A percentile compares a stretch with the other conserved stretches of the same genome.
Evolutionary conservation across 2,113 vertebrate species (phyloP).

Genomic region (Manacus vitellinus): DNA sequence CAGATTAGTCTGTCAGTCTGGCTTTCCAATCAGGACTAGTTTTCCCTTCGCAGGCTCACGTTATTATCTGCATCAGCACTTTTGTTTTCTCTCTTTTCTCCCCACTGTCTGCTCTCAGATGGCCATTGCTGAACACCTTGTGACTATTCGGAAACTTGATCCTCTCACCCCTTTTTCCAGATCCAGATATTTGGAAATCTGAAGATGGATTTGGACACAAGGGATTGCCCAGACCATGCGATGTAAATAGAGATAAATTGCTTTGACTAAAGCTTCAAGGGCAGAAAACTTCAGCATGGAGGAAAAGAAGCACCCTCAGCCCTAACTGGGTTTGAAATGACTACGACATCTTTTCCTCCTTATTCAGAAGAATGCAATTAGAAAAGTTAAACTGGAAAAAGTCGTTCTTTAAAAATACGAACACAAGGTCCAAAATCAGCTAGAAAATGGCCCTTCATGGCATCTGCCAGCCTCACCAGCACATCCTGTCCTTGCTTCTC

Average conservation of each 20-base stretch:
- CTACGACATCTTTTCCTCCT: neutral
- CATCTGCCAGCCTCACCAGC: slow-evolving; percentile 55
- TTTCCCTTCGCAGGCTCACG: neutral
- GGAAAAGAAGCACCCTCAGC: neutral
- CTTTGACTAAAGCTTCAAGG: neutral
- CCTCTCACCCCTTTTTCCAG: neutral
- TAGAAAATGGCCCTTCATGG: neutral
- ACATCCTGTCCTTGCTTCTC: slow-evolving; percentile 58
- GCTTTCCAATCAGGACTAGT: neutral
- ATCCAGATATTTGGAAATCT: neutral
- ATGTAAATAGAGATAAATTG: neutral
- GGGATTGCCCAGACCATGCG: neutral
- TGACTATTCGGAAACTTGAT: neutral
- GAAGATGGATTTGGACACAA: neutral
- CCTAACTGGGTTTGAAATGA: neutral
- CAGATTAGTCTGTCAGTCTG: neutral
- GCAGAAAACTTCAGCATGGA: neutral
- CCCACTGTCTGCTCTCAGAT: neutral
- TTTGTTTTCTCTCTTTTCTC: neutral
- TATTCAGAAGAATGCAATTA: neutral
- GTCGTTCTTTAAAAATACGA: neutral
- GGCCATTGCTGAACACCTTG: neutral
- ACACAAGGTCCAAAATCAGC: neutral
- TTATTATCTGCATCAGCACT: neutral
- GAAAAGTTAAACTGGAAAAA: neutral